Base-by-base conservation (phyloP, 2,797 vertebrate species). In the Orestias chungarensis region DNA sequence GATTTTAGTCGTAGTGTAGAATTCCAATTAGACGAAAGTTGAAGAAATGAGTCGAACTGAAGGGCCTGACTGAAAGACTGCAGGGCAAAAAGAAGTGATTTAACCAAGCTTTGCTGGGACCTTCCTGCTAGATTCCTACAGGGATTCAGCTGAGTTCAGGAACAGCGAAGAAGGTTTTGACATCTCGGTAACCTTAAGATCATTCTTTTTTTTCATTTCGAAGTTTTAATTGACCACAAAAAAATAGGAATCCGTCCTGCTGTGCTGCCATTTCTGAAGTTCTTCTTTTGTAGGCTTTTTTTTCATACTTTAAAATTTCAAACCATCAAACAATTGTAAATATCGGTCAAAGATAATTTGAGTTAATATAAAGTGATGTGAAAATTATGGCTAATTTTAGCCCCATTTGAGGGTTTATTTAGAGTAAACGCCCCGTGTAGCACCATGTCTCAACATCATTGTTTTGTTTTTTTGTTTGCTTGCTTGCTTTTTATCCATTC, bases 11-110 rank as follows among this genome's bases (percentile, higher is more conserved):
- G 9, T 40, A 54, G 77, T 86, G 76, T 43, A 25, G 23, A 74
- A 85, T 84, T 80, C 71, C 75, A 80, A 80, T 84, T 81, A 84
- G 44, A 76, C 47, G 0, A 83, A 78, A 83, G 38, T 70, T 76
- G 76, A 61, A 71, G 43, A 80, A 82, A 85, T 31, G 43, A 69
- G 71, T 64, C 1, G 31, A 40, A 74, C 52, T 35, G 65, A 69
- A 42, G 66, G 75, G 61, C 54, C 66, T 18, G n/a, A 74, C 74
- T 33, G 18, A 69, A 74, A 27, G 76, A 61, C 70, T 15, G 68
- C 33, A 1, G 78, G 61, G 71, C 23, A 18, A 4, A 54, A 55
- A 47, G 49, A 52, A 38, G 15, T 2, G 3, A 15, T 25, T 35
- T 20, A 35, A 54, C 43, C 52, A 6, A 18, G 31, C 59, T 69